Base-by-base conservation (phyloP, 1,140 invertebrate species). In the Semibalanus balanoides region DNA sequence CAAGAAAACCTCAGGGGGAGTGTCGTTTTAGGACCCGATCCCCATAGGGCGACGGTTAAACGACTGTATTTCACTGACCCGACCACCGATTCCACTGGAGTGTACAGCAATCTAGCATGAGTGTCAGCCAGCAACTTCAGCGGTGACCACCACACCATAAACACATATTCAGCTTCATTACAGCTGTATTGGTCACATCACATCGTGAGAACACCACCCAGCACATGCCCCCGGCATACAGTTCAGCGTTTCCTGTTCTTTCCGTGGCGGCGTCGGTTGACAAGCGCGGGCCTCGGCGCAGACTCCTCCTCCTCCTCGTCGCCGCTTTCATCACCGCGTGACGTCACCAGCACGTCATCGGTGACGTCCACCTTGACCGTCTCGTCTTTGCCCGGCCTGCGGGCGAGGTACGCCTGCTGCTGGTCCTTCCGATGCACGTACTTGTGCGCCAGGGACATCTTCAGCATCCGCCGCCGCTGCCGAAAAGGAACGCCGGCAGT, bases 351-450 rank as follows among this genome's bases (percentile, higher is more conserved):
- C 28, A 72, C 70, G 70, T 72, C 70, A 72, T 72, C 70, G 29
- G 70, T 72, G 70, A 72, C 82, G 51, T 73, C 51, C 28, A 31
- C 74, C 7, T 76, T 73, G 29, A 29, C 74, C 14, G 74, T 78
- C 19, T 31, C 73, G 64, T 30, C 69, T n/a, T 14, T 29, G 22
- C 74, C 76, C 35, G 28, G 75, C 69, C 27, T 73, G 14, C 72
- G 75, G 69, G 69, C 35, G 35, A n/a, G 74, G 31, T 27, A 19
- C 5, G 28, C 30, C 64, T 40, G 70, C n/a, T 30, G 70, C n/a
- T 30, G n/a, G 28, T 72, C 28, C 29, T 72, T 72, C 11, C 70
- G 70, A 19, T 72, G 28, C 3, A 30, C 28, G 29, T 72, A 72
- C 70, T 29, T 30, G 29, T 30, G 28, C 11, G 70, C 70, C 70